Evolutionary conservation across 2,888 invertebrate genomes (phyloP), one percentile per base, ranked within the genome.

Genomic region (Spilosoma lubricipeda): DNA sequence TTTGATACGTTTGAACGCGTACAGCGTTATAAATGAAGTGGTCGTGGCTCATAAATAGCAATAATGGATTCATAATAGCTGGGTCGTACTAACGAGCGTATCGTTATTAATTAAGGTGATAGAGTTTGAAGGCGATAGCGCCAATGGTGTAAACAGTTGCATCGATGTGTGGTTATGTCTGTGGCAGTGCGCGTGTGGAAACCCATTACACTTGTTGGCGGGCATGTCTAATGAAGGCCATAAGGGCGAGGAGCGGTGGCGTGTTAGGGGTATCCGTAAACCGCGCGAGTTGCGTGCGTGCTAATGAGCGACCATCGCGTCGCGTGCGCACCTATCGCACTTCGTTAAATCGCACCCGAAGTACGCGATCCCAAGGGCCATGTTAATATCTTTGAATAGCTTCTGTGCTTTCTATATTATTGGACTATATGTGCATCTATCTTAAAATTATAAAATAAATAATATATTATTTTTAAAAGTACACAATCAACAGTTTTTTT

Each of bases 231-330:
- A 93, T 91, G 90, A 92, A 90, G 88, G 91, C 88, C 79, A 71
- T 85, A 85, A 86, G 86, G 85, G 86, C 82, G 85, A 78, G 76
- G 70, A 71, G 71, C 79, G 69, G 66, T 69, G 56, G 69, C 72
- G 68, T 67, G 71, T 52, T 74, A 76, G 78, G 80, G 77, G 79
- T 70, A 74, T 68, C 67, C 87, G 87, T 88, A 81, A 71, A 80
- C 77, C 78, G 82, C 80, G 82, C 82, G 76, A 82, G 85, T 94
- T 93, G 95, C 94, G 94, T 95, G 95, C 86, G 87, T 85, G 88
- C 91, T 94, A 94, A 94, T 94, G 93, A 94, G 92, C 90, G 86
- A 77, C 42, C 88, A 90, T 94, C 93, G 94, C 95, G 94, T 95
- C 94, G 94, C 94, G 94, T 95, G 95, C 93, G 90, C 90, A 92